These are phyloP conservation scores for Montipora cactus DNA, from an alignment of 64 coral and sea anemone genomes.

Conservation along the genomic window DNA sequence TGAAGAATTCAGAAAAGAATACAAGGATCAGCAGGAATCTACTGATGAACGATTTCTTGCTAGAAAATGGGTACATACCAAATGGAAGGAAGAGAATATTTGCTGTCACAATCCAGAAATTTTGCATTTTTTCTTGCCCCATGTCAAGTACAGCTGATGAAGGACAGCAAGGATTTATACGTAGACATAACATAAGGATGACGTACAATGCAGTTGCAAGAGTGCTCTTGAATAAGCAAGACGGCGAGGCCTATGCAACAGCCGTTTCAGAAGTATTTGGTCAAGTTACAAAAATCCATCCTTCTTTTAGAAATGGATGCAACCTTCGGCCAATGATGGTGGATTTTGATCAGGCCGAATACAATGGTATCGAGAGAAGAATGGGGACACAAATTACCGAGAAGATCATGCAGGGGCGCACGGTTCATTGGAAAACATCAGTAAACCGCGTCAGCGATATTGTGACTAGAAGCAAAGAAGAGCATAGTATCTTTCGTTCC, in stretches of 20 bases:
- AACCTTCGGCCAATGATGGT: slow-evolving; percentile 37
- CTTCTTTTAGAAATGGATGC: slow-evolving; percentile 17
- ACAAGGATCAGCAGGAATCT: slow-evolving; percentile 21
- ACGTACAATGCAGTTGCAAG: slow-evolving; percentile 50
- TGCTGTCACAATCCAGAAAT: slow-evolving; percentile 38
- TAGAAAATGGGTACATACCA: slow-evolving; percentile 55
- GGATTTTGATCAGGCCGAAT: slow-evolving; percentile 55
- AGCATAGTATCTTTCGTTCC: slow-evolving; percentile 13
- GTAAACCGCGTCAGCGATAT: slow-evolving; percentile 19
- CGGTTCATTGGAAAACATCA: slow-evolving; percentile 45
- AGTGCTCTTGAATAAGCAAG: slow-evolving; percentile 62
- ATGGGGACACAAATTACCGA: neutral
- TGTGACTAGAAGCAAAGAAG: slow-evolving; percentile 24
- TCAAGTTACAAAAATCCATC: slow-evolving; percentile 20
- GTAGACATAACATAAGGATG: slow-evolving; percentile 57
- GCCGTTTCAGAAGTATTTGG: slow-evolving; percentile 32
- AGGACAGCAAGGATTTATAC: slow-evolving; percentile 37
- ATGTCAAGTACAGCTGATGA: slow-evolving; percentile 38
- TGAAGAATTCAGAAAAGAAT: slow-evolving; percentile 41
- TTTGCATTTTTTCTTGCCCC: slow-evolving; percentile 77
- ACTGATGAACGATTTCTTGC: slow-evolving; percentile 27
- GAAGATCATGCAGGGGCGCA: slow-evolving; percentile 11
- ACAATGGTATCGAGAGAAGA: slow-evolving; percentile 11
- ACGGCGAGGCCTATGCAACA: slow-evolving; percentile 46
- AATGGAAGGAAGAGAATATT: slow-evolving; percentile 68